Conservation (phyloP, 1,140 invertebrate species). For the Sarcophaga peregrina region DNA sequence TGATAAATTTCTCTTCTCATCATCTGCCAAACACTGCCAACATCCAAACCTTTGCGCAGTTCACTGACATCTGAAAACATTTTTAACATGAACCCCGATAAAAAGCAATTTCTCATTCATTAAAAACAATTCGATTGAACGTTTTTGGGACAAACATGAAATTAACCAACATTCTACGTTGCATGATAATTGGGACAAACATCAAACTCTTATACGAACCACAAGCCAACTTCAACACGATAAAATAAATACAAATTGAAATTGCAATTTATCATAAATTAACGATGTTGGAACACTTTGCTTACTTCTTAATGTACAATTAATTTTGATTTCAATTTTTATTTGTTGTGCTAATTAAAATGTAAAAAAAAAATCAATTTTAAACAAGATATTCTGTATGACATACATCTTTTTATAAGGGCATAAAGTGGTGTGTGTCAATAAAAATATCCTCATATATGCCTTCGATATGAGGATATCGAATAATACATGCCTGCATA, state of each 20-base stretch:
- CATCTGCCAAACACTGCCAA: not conserved
- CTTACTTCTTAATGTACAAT: too few relatives aligned
- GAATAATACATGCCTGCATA: not conserved
- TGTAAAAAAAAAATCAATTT: too few relatives aligned
- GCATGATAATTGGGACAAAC: not conserved
- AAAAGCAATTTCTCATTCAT: not conserved
- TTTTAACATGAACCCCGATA: constrained; percentile 12
- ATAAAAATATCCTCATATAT: not conserved
- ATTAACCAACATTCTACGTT: too few relatives aligned
- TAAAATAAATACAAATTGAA: not conserved
- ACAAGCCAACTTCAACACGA: too few relatives aligned
- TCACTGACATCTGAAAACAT: constrained; percentile 38
- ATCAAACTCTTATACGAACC: constrained; percentile 28
- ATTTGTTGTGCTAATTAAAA: too few relatives aligned
- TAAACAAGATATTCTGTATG: constrained; percentile 33
- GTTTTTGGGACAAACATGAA: not conserved
- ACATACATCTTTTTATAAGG: too few relatives aligned
- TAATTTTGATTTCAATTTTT: too few relatives aligned
- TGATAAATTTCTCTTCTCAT: too few relatives aligned
- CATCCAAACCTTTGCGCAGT: not conserved
- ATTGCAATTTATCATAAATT: not conserved
- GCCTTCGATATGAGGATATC: too few relatives aligned
- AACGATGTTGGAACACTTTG: not conserved
- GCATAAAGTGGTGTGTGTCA: not conserved
- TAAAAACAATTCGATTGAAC: not conserved